phyloP scores from a whole-genome alignment of 2,888 invertebrate genomes.

The Leucania comma region DNA sequence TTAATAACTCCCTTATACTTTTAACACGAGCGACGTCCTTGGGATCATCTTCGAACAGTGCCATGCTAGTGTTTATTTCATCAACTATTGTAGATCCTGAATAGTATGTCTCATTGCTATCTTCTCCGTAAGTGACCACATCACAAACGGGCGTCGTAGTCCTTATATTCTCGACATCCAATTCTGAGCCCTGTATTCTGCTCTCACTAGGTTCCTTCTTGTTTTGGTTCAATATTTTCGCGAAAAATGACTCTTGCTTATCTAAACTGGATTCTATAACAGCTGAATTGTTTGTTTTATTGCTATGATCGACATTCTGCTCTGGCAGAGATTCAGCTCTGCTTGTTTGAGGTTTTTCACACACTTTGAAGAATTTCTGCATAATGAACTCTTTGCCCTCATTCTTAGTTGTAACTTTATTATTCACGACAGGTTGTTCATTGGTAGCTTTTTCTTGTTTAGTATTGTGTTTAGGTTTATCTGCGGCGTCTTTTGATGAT shows the following conservation, averaged over 20 bases:
- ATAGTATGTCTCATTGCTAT: slow-evolving; percentile 83
- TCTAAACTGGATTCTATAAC: slow-evolving; percentile 75
- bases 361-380: slow-evolving; percentile 74
- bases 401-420: slow-evolving; percentile 47
- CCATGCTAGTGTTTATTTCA: slow-evolving; percentile 87
- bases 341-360: slow-evolving; percentile 44
- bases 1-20: slow-evolving; percentile 80
- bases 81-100: slow-evolving; percentile 86
- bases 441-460: slow-evolving; percentile 33
- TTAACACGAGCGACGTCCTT: slow-evolving; percentile 77
- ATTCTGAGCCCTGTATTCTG: slow-evolving; percentile 33
- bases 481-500: slow-evolving; percentile 73
- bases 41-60: slow-evolving; percentile 84
- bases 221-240: slow-evolving; percentile 77
- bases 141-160: slow-evolving; percentile 77
- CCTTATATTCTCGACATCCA: slow-evolving; percentile 49
- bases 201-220: slow-evolving; percentile 35
- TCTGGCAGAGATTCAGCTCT: slow-evolving; percentile 4
- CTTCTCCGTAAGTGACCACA: slow-evolving; percentile 76
- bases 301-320: slow-evolving; percentile 4
- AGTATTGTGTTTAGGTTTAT: slow-evolving; percentile 53
- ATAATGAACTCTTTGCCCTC: slow-evolving; percentile 79
- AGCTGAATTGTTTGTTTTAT: slow-evolving; percentile 27
- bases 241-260: slow-evolving; percentile 88
- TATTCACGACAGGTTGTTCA: slow-evolving; percentile 34